phyloP scores from a whole-genome alignment of 2,888 invertebrate species.

The Eristalis arbustorum region DNA sequence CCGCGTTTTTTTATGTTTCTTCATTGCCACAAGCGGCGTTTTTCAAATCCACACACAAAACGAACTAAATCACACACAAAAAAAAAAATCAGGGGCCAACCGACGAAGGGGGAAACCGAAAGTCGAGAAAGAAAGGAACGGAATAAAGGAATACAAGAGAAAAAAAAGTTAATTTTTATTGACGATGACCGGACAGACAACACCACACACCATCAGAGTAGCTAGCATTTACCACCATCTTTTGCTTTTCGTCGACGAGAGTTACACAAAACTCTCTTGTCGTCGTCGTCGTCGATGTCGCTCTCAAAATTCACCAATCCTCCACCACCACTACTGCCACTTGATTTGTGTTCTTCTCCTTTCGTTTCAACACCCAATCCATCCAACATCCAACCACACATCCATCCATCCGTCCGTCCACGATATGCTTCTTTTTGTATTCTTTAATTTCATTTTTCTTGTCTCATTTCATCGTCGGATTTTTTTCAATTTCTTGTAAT shows the following conservation, averaged over 20 bases:
- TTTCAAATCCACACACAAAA: constrained; percentile 24
- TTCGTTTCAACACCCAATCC: constrained; percentile 47
- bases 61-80: constrained; percentile 41
- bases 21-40: constrained; percentile 50
- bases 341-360: constrained; percentile 58
- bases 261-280: constrained; percentile 67
- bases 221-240: constrained; percentile 68
- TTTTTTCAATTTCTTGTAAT: constrained; percentile 55
- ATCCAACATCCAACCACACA: background rate
- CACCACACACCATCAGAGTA: constrained; percentile 50
- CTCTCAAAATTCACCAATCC: constrained; percentile 63
- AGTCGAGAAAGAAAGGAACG: constrained; percentile 41
- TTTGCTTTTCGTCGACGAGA: constrained; percentile 45
- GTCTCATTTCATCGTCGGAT: constrained; percentile 24
- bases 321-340: constrained; percentile 35
- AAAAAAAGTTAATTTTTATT: constrained; percentile 58
- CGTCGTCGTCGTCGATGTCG: background rate
- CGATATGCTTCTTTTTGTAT: constrained; percentile 27
- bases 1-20: constrained; percentile 41
- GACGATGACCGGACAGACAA: constrained; percentile 64
- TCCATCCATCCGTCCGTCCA: constrained; percentile 11
- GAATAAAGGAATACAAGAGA: constrained; percentile 49
- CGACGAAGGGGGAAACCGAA: background rate
- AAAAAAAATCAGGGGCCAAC: background rate
- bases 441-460: constrained; percentile 27